Base-by-base conservation (phyloP, 1,140 invertebrate genomes). In the Cyphomyrmex costatus region DNA sequence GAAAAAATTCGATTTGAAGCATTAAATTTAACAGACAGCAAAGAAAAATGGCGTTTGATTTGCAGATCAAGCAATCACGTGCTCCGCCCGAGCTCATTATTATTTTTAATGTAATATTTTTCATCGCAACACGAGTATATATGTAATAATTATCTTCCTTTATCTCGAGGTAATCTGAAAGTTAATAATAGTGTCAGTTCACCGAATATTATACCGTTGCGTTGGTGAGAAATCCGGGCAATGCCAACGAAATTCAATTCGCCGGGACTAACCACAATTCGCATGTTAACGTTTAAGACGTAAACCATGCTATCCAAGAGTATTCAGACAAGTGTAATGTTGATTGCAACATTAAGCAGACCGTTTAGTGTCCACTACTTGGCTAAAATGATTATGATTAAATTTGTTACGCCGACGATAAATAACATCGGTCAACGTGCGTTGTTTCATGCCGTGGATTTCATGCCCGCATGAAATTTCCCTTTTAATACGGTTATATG, bases 381-480 rank as follows among this genome's bases (percentile, higher is more conserved):
- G 71, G 8, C 14, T 53, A 33, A 74, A 71, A 24, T 46, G 58
- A n/a, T 51, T 30, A 24, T 14, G 36, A 83, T 83, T 60, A 73
- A 73, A 83, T 83, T 60, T 36, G 79, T 74, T 33, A 46, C 68
- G 78, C 33, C 66, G 30, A 60, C 68, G 79, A 74, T 60, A 60
- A 60, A 10, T 30, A n/a, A 65, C 33, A 6, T 36, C 82, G 46
- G 56, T 53, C 56, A 53, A 53, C 42, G 21, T n/a, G 10, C 36
- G 27, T 46, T 1, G 33, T 83, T 73, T n/a, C 36, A 8, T 51
- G 21, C 27, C 33, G 21, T 24, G 60, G 46, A 30, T 53, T 66
- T 21, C 24, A 46, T 21, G n/a, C 73, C 61, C 73, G 82, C 74
- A 78, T 85, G 58, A 78, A 85, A 78, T 85, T 73, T 85, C 73